These are phyloP conservation scores for Hozukius guyotensis DNA, from an alignment of 2,797 vertebrate genomes.

Conservation along the genomic window DNA sequence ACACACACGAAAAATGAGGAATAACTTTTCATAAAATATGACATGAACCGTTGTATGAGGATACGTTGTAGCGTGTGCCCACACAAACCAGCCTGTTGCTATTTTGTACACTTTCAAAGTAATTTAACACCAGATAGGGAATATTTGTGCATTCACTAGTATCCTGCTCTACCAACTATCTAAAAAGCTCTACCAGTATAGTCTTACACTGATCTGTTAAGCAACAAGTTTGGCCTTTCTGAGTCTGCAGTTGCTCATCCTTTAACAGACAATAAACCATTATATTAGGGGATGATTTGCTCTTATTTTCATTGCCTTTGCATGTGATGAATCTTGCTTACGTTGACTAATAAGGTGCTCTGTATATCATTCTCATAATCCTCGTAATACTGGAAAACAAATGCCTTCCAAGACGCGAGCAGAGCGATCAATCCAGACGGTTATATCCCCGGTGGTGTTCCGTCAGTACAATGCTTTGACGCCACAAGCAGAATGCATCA, in stretches of 20 bases:
- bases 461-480: conserved; percentile 1
- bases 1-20: too few relatives aligned
- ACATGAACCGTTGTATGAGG: too few relatives aligned
- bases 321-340: background rate
- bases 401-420: conserved; percentile 22
- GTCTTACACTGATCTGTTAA: background rate
- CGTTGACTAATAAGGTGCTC: conserved; percentile 1
- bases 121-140: too few relatives aligned
- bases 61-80: background rate
- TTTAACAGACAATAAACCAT: background rate
- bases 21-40: too few relatives aligned
- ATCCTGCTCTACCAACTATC: background rate
- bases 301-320: conserved; percentile 4
- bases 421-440: conserved; percentile 17
- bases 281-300: conserved; percentile 8
- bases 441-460: conserved; percentile 6
- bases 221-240: background rate
- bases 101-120: background rate
- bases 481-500: conserved; percentile 10
- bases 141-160: background rate
- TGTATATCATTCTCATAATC: conserved; percentile 10
- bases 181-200: background rate
- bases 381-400: conserved; percentile 8
- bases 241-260: background rate
- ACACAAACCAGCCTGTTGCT: fast-evolving